Evolutionary conservation across 2,113 vertebrate species (phyloP), one percentile per base, ranked within the genome.

Genomic region (Camarhynchus parvulus): DNA sequence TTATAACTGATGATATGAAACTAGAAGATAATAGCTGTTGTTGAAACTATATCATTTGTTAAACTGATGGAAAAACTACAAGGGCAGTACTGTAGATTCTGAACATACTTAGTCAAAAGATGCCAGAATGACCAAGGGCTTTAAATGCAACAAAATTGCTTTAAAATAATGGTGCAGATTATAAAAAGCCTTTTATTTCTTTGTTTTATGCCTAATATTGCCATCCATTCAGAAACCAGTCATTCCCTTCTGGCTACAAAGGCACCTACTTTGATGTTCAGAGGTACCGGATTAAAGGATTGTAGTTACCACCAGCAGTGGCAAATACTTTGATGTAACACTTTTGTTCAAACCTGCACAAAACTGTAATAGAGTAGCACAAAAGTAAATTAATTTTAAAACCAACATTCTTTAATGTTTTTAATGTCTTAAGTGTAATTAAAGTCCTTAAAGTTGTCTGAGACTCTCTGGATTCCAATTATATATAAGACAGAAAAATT

Each of bases 311-410:
- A 52, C 24, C 13, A 86, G 24, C 8, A 59, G 25, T 33, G 23
- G 20, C 17, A 83, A 75, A 46, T n/a, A 56, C 62, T 64, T 56
- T 2, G 3, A 20, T 30, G 21, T 11, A 69, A 53, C 0, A 0
- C 2, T 83, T 90, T 83, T 83, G 44, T 52, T 33, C 52, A 10
- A 78, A 94, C 66, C 18, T 41, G 22, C 37, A 83, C 50, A 77
- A 90, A 76, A 62, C 9, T 2, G 1, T 8, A 79, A 52, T 22
- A 73, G 25, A 75, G 41, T 16, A 83, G 12, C 5, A 55, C 10
- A 87, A 73, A 75, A 47, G 12, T 73, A 73, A 93, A 72, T 79
- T 46, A 62, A 39, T 61, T 81, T 25, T 25, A 37, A 25, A 6
- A 2, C 1, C 9, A 67, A 41, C 4, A 33, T 35, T 46, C 35